phyloP scores from a whole-genome alignment of 2,113 vertebrate species.

The Mohoua ochrocephala region DNA sequence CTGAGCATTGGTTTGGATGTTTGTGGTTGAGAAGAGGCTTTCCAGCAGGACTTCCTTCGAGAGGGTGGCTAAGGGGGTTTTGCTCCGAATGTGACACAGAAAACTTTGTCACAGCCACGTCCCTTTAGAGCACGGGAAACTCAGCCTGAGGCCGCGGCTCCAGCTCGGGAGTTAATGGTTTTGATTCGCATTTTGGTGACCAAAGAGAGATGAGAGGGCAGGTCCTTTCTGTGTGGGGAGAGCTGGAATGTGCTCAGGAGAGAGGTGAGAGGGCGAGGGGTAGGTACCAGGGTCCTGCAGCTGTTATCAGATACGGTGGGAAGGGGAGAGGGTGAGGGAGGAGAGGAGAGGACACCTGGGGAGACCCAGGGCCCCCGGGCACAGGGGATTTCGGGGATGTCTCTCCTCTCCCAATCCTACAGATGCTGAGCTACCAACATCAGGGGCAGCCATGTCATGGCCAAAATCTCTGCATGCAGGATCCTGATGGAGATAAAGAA shows the following conservation, averaged over 20 bases:
- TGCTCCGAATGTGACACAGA: not conserved
- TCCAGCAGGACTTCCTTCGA: not conserved
- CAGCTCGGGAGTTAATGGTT: not conserved
- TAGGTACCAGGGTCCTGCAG: not conserved
- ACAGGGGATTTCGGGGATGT: not conserved
- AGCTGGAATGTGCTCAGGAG: not conserved
- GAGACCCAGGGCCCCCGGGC: not conserved
- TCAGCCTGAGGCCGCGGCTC: not conserved
- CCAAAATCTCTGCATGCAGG: not conserved
- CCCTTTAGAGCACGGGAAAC: not conserved
- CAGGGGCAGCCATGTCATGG: not conserved
- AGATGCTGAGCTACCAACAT: not conserved
- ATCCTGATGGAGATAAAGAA: not conserved
- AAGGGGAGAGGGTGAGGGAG: not conserved
- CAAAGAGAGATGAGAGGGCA: not conserved
- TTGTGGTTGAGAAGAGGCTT: not conserved
- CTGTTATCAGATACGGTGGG: not conserved
- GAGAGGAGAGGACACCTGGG: not conserved
- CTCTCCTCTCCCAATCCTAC: not conserved
- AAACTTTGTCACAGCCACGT: not conserved
- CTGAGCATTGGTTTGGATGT: not conserved
- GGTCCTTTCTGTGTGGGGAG: not conserved
- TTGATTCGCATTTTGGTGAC: not conserved
- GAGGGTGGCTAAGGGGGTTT: not conserved
- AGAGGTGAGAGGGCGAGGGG: not conserved